Conservation (phyloP, 2,797 vertebrate genomes). For the Tachyglossus aculeatus region DNA sequence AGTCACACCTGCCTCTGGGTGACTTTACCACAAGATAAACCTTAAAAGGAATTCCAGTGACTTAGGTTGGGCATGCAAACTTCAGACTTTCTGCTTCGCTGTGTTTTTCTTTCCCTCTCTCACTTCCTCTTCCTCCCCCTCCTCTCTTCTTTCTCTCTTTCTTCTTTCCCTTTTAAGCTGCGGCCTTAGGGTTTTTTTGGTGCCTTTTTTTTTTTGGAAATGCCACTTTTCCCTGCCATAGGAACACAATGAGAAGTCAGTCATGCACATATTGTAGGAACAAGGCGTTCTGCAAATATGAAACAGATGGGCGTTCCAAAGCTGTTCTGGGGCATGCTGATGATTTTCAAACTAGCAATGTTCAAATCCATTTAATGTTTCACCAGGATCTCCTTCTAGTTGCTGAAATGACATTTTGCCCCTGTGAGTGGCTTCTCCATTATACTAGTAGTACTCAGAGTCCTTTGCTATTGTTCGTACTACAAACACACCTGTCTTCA, state of each 20-base stretch:
- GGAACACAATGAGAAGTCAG: slow-evolving; percentile 57
- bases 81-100: neutral
- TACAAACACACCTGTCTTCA: no score
- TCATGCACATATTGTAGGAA: slow-evolving; percentile 43
- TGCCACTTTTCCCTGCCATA: slow-evolving; percentile 39
- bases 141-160: fast-evolving
- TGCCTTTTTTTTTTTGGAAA: neutral
- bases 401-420: slow-evolving; percentile 9
- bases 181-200: slow-evolving; percentile 14
- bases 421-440: neutral
- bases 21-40: slow-evolving; percentile 1
- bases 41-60: neutral
- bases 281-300: slow-evolving; percentile 45
- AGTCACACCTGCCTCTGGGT: neutral
- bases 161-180: neutral
- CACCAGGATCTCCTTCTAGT: neutral
- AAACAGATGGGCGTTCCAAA: slow-evolving; percentile 65
- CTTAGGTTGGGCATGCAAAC: slow-evolving; percentile 4
- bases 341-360: slow-evolving; percentile 44
- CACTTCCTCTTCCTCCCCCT: no score
- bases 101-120: neutral
- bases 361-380: slow-evolving; percentile 23
- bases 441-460: neutral
- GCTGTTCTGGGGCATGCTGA: slow-evolving; percentile 40
- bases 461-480: fast-evolving